Conservation (phyloP, 2,113 vertebrate genomes). For the Aramus guarauna region DNA sequence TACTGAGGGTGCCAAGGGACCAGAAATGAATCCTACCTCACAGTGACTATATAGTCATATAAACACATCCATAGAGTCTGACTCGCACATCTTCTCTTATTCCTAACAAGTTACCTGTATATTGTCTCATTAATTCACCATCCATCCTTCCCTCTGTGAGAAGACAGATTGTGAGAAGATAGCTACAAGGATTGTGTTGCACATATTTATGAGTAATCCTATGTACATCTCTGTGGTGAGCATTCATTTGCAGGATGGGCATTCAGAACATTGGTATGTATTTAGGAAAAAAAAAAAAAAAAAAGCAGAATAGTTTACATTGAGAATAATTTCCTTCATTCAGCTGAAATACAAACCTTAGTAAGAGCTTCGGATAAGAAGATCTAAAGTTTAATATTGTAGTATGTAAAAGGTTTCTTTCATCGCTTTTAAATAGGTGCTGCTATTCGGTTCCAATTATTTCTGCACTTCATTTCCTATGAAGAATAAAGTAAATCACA, state of each 20-base stretch:
- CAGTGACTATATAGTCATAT: background rate
- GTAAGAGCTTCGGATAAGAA: background rate
- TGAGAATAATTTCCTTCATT: background rate
- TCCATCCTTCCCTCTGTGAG: background rate
- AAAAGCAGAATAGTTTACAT: background rate
- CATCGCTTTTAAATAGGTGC: background rate
- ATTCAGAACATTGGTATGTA: background rate
- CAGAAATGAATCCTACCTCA: background rate
- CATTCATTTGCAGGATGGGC: background rate
- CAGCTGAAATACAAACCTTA: background rate
- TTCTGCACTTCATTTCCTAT: background rate
- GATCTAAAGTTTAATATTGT: background rate
- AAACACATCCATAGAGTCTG: background rate
- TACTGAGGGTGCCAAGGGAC: background rate
- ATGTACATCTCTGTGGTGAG: background rate
- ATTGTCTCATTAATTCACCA: background rate
- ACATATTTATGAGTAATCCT: background rate
- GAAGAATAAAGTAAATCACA: background rate
- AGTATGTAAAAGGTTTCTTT: background rate
- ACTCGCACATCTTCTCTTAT: background rate
- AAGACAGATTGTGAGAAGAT: background rate
- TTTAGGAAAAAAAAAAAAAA: background rate
- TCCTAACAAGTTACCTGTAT: background rate
- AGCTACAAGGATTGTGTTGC: background rate
- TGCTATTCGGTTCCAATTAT: background rate